Evolutionary conservation across 1,140 invertebrate species (phyloP).

Genomic region (Nephotettix cincticeps): DNA sequence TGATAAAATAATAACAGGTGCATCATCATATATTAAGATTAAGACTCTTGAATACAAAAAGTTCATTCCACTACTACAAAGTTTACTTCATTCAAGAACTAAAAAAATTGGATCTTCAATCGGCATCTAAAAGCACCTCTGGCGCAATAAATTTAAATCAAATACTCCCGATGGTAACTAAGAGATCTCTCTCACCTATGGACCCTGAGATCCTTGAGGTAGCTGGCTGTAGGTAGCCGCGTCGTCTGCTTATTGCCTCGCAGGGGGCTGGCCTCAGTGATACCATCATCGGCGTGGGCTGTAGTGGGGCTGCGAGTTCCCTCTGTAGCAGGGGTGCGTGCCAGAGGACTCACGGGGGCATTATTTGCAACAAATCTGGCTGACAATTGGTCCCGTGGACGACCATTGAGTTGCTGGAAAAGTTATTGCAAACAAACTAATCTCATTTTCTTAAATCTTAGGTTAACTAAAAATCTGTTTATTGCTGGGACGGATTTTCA

Average conservation of each 20-base stretch:
- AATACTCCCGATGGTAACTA: too few species aligned
- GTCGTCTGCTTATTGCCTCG: neutral
- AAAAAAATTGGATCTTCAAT: too few species aligned
- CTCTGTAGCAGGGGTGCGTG: neutral
- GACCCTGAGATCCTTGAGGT: conserved; percentile 55
- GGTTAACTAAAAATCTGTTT: too few species aligned
- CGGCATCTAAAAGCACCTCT: too few species aligned
- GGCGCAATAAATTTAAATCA: too few species aligned
- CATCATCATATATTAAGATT: too few species aligned
- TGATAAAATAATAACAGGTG: too few species aligned
- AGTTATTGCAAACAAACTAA: neutral
- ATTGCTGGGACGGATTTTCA: too few species aligned
- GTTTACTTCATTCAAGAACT: too few species aligned
- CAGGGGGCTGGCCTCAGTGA: neutral
- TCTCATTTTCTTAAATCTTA: too few species aligned
- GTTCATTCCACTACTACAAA: too few species aligned
- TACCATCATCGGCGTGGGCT: neutral
- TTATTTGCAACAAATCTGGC: conserved; percentile 21
- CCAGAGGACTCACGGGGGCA: neutral
- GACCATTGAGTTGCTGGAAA: neutral
- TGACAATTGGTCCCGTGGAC: conserved; percentile 2
- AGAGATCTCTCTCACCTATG: conserved; percentile 48
- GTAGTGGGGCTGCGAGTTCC: neutral
- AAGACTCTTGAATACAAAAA: too few species aligned
- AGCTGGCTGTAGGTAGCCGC: conserved; percentile 32